Percentiles rank a stretch among this genome's conserved stretches.
These are phyloP conservation scores for Apteryx owenii DNA, from an alignment of 2,113 vertebrate species.

Conservation along the genomic window DNA sequence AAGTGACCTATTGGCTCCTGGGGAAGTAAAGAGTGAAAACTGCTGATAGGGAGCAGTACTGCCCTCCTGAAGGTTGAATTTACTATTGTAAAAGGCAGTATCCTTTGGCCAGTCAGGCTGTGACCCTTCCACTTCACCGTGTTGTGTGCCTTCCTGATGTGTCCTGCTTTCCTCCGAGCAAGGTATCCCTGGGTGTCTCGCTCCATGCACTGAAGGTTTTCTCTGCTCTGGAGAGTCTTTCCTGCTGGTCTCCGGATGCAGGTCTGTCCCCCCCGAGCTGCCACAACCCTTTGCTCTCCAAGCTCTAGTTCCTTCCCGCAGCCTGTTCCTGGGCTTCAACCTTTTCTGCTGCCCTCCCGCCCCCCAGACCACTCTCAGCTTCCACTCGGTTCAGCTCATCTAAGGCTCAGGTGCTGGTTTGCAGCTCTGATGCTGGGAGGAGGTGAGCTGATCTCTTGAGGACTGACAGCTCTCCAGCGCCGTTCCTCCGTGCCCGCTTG, in stretches of 20 bases:
- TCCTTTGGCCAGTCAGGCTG: background rate
- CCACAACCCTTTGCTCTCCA: too few species aligned
- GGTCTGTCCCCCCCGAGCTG: background rate
- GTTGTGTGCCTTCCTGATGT: background rate
- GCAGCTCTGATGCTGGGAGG: too few species aligned
- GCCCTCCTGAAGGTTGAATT: background rate
- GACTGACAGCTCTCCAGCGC: background rate
- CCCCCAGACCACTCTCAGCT: too few species aligned
- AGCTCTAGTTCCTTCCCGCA: background rate
- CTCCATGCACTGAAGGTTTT: background rate
- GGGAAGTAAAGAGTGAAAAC: background rate
- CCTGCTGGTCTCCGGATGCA: background rate
- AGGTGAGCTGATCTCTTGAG: background rate
- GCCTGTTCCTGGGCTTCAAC: background rate
- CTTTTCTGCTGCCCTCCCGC: too few species aligned
- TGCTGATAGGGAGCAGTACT: rapidly evolving
- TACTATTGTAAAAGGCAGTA: background rate
- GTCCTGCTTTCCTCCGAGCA: background rate
- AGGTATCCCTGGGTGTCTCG: background rate
- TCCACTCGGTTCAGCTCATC: too few species aligned
- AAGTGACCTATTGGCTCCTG: background rate
- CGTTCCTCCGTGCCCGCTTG: background rate
- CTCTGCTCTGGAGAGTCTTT: background rate
- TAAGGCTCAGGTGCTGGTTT: too few species aligned
- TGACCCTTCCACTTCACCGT: rapidly evolving